Evolutionary conservation across 2,797 vertebrate genomes (phyloP), one percentile per base, ranked within the genome.

Genomic region (Parambassis ranga): DNA sequence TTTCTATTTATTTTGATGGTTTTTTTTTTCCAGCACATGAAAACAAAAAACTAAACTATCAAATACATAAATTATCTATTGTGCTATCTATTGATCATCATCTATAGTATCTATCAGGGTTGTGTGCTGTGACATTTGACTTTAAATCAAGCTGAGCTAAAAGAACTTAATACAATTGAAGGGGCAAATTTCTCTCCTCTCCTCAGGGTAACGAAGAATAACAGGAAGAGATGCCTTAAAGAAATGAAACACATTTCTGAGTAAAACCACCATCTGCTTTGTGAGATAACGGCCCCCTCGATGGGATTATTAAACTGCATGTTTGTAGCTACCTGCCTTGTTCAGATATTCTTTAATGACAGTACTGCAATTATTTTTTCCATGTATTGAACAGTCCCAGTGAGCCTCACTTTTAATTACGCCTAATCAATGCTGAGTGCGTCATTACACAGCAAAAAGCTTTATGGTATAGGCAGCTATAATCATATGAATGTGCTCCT

Each of bases 331-430:
- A 77, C 73, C 60, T 79, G 74, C 53, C n/a, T 47, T 5, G 69
- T 37, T 75, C 47, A 61, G 71, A 76, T 60, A 63, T 33, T 22
- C 63, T 77, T 71, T 77, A 76, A 85, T 66, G 68, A 67, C 79
- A 74, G 60, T 9, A 10, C 52, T 58, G 74, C 59, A 68, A 65
- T 72, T 75, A 68, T 79, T 77, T 87, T 88, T 87, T 89, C 83
- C 82, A 85, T 50, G 70, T 89, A 90, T 89, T 90, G 87, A 89
- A 80, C 86, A 69, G 69, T 65, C 49, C 65, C 76, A 75, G 56
- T 50, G 66, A 84, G 83, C 64, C 58, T 56, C 68, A 31, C 81
- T 81, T 80, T 79, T 89, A 85, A 91, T 91, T 89, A 89, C 63
- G 19, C 28, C 69, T 30, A 74, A 89, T 90, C 87, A 78, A 89